Evolutionary conservation across 2,888 invertebrate species (phyloP), one percentile per base, ranked within the genome.

Genomic region (Myathropa florea): DNA sequence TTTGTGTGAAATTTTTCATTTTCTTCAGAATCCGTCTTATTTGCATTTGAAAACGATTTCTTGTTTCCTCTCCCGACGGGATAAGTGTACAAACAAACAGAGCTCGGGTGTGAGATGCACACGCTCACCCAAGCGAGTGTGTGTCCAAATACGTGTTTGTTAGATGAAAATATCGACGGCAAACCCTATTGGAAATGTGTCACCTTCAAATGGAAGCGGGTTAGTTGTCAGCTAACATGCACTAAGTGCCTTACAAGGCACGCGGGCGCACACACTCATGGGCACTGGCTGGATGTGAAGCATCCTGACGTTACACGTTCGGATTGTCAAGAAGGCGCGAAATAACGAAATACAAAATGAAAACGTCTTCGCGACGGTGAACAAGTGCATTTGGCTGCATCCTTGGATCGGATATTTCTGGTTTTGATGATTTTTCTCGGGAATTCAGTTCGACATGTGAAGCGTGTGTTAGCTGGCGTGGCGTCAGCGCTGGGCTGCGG

Each of bases 121-220:
- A 33, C 9, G 30, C 33, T 1, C 33, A 7, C 12, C 33, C 12
- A 28, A 9, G 12, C 3, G 33, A 12, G 46, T 4, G 39, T n/a
- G n/a, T 14, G 18, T 46, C 18, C 18, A 7, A 18, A 12, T 67
- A 26, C 57, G 59, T 59, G 57, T 68, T 75, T 39, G 63, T 68
- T 46, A 21, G 36, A 68, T 30, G 68, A 39, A 39, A 63, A 73
- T 77, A 55, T 75, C 21, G 39, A 39, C 30, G 46, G 46, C 46
- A 46, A 72, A 59, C 72, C 57, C 61, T 81, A 77, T 72, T 73
- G 72, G 67, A 85, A 72, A 81, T 85, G 84, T 85, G 81, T 81
- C 81, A 85, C 63, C 57, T 68, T 73, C n/a, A 21, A 53, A 67
- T 57, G 10, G 57, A 73, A 28, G 64, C 21, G 23, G 55, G 10